Evolutionary conservation across 2,888 invertebrate genomes (phyloP), one percentile per base, ranked within the genome.

Genomic region (Taphrorychus bicolor): DNA sequence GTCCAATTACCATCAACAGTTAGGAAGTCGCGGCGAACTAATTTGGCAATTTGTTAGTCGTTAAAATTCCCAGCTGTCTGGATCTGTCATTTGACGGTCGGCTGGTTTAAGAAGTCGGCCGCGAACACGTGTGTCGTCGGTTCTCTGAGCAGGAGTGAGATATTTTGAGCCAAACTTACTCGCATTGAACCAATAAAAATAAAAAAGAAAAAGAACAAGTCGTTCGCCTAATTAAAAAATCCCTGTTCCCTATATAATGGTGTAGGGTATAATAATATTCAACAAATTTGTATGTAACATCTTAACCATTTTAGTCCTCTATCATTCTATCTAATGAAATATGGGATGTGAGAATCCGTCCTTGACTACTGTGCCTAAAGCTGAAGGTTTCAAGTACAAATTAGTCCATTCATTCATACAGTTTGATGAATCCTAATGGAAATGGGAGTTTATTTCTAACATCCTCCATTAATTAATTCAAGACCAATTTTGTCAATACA

Each of bases 1-100:
- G 82, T 82, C 82, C 81, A 82, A 82, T 82, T 82, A 82, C 79
- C 81, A 80, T 79, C 78, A 77, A 78, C 77, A 77, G 80, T 80
- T 80, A 77, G 77, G 75, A 77, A 78, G 78, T 77, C 78, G 76
- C 76, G 76, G 76, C 76, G 78, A 75, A 82, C 82, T 82, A 82
- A 83, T 83, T 82, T 81, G 82, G 82, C 82, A 82, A 83, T 83
- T 83, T 83, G 83, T 83, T 82, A 82, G 82, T 83, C 83, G 82
- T 83, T 83, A 83, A 83, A 82, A 83, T 83, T 83, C 83, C 78
- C 83, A 83, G 83, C 83, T 83, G 83, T 79, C 79, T 79, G 76
- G 75, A 81, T 81, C 80, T 81, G 82, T 82, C 82, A 82, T 82
- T 82, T 82, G 81, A 76, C 81, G 82, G 72, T 82, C 79, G 81